A percentile compares a stretch with the other conserved stretches of the same genome.
Evolutionary conservation across 2,888 invertebrate species (phyloP).

Genomic region (Drosophila neutralis): DNA sequence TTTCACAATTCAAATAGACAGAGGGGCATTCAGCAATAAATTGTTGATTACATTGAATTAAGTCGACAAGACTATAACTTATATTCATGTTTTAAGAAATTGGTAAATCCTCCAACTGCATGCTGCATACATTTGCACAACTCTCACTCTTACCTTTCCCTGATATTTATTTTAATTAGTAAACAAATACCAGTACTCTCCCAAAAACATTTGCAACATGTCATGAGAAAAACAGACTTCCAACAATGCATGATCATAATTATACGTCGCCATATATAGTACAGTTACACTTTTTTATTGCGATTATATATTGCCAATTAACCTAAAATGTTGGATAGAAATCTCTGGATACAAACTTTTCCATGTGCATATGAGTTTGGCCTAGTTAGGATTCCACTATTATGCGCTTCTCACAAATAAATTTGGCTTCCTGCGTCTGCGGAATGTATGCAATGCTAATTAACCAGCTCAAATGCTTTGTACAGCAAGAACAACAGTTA

Average conservation of each 20-base stretch:
- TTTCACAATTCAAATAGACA: too few species aligned
- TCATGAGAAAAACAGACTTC: neutral
- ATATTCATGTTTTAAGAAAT: too few species aligned
- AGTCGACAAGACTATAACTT: too few species aligned
- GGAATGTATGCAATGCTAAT: conserved; percentile 45
- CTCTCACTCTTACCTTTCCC: neutral
- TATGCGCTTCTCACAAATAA: conserved; percentile 13
- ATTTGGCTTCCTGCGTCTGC: conserved; percentile 10
- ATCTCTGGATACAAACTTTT: neutral
- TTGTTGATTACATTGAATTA: too few species aligned
- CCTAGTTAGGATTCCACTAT: conserved; percentile 6
- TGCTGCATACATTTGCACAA: too few species aligned
- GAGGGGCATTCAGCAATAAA: too few species aligned
- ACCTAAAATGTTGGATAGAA: neutral
- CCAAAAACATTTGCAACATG: neutral
- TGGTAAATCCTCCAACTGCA: too few species aligned
- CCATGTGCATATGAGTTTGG: neutral
- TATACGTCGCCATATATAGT: neutral
- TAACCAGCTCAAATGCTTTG: conserved; percentile 31
- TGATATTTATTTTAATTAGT: neutral
- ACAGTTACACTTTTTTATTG: neutral
- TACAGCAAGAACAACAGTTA: neutral
- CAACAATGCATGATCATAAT: neutral
- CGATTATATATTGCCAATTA: neutral
- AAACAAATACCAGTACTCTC: neutral